Percentiles rank a stretch among this genome's conserved stretches.
phyloP scores from a whole-genome alignment of 2,888 invertebrate genomes.

The Conops quadrifasciatus region DNA sequence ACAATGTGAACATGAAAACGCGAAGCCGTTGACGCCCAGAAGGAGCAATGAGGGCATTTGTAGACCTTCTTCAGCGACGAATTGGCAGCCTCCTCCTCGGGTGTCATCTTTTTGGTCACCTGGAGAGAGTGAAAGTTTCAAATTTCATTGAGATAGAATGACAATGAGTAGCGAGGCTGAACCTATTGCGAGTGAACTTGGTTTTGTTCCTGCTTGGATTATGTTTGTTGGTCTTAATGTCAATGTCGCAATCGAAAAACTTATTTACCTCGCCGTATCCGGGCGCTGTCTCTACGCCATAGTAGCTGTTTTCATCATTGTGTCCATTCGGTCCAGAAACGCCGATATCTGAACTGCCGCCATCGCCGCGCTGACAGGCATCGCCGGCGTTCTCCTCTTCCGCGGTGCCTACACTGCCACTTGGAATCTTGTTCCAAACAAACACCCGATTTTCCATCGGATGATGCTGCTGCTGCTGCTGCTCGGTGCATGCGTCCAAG shows the following conservation, averaged over 20 bases:
- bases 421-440: slow-evolving; percentile 79
- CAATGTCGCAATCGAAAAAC: background rate
- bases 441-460: slow-evolving; percentile 84
- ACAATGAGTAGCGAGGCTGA: background rate
- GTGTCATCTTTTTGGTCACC: slow-evolving; percentile 71
- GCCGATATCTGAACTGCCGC: slow-evolving; percentile 46
- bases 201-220: background rate
- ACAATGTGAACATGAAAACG: slow-evolving; percentile 94
- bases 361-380: slow-evolving; percentile 27
- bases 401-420: slow-evolving; percentile 47
- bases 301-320: slow-evolving; percentile 65
- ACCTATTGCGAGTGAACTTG: background rate
- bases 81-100: slow-evolving; percentile 72
- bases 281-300: slow-evolving; percentile 67
- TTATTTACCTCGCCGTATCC: slow-evolving; percentile 66
- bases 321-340: slow-evolving; percentile 43
- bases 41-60: slow-evolving; percentile 91
- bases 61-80: slow-evolving; percentile 81
- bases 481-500: slow-evolving; percentile 57
- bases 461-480: slow-evolving; percentile 66
- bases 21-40: slow-evolving; percentile 92
- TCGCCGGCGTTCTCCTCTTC: background rate
- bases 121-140: slow-evolving; percentile 64
- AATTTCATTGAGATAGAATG: slow-evolving; percentile 61
- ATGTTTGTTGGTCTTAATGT: background rate